Base-by-base conservation (phyloP, 2,113 vertebrate species). In the Electrona antarctica region DNA sequence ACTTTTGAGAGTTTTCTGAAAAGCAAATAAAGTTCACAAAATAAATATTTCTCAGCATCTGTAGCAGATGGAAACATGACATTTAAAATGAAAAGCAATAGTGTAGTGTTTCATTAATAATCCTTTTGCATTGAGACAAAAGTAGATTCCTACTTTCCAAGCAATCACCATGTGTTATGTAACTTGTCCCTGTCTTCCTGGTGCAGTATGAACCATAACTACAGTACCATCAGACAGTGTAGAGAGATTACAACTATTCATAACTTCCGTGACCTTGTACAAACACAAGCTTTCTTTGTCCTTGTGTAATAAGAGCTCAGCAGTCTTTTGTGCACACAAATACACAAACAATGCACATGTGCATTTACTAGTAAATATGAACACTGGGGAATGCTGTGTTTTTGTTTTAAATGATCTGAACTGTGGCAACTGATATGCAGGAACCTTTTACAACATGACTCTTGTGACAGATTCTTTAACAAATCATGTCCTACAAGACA, bases 281-380 rank as follows among this genome's bases (percentile, higher is more conserved):
- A 8, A 12, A 28, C 14, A 64, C 62, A 64, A 1, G 15, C 62
- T 15, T 64, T 45, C 60, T 61, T 50, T 64, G 47, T 21, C 0
- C 47, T 61, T 11, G 10, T 50, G 46, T 50, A 64, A 64, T 64
- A 64, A 50, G 62, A 64, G 13, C 60, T 47, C 10, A 13, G 56
- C 56, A 58, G 56, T 28, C 56, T 58, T 58, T 58, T 7, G 56
- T 21, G 56, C 46, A 14, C 13, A 61, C 60, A 61, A 61, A 46
- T 61, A 46, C 12, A 7, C 45, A 46, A 64, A 64, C 15, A 64
- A 50, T 50, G 62, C n/a, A 6, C 62, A 64, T 10, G 14, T 64
- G 14, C 45, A 13, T 61, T 64, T 21, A 47, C 9, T 2, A 7
- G 48, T 64, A 50, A 63, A 60, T 60, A 61, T 61, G 60, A 13